Evolutionary conservation across 1,140 invertebrate species (phyloP), one percentile per base, ranked within the genome.

Genomic region (Centruroides sculpturatus): DNA sequence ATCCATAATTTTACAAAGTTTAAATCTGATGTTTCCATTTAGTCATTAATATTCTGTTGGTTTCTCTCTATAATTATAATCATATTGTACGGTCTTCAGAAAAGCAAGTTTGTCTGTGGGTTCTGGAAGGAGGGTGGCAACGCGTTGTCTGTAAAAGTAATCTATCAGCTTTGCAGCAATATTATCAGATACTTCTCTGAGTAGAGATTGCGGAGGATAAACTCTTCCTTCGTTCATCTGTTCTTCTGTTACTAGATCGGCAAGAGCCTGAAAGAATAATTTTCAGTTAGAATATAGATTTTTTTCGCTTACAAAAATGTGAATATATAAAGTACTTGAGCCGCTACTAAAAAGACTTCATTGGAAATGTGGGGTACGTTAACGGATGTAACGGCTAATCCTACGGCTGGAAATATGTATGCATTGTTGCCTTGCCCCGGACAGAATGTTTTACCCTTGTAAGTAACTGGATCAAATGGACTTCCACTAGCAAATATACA

Each of bases 371-470:
- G 23, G 7, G 51, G 23, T 6, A 36, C 51, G 7, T 53, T 23
- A 53, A 23, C 23, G 7, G 35, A 1, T 3, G 35, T 23, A 6
- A 36, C 51, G 8, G 89, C 93, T 5, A 97, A 77, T 35, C 90
- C 91, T 1, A 96, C 82, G 35, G 89, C 91, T 3, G 93, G 92
- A 76, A 97, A 97, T 63, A 97, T 95, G 74, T 97, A 97, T 0
- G 92, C 87, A 73, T 97, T 97, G 74, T 97, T 97, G 55, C 74
- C 74, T 75, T 97, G 93, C 1, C 93, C 93, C 0, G 93, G 88
- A 61, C 85, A 80, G 72, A 81, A 93, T 5, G 81, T 83, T 71
- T 88, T 85, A 8, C 85, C 87, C 51, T 85, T 80, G 57, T 84
- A 80, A 1, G 78, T 75, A 0, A 95, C 88, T 23, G 87, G 82